A percentile compares a stretch with the other conserved stretches of the same genome.
These are phyloP conservation scores for Nixonia krombeini DNA, from an alignment of 1,140 invertebrate species.

Conservation along the genomic window DNA sequence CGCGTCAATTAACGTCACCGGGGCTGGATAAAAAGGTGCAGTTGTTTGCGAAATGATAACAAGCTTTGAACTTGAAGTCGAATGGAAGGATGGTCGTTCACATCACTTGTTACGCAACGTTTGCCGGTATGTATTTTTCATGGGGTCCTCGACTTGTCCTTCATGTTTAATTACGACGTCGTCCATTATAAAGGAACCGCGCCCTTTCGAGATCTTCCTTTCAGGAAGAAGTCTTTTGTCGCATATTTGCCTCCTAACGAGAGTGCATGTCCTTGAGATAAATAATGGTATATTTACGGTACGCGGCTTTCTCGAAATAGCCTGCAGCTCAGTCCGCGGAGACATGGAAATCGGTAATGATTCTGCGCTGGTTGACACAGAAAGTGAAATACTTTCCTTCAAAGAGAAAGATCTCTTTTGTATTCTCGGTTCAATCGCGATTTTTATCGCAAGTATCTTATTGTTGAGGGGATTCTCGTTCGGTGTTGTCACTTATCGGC, in stretches of 20 bases:
- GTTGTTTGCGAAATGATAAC: too few species aligned
- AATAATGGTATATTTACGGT: constrained; percentile 52
- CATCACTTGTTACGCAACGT: constrained; percentile 20
- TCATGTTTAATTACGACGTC: constrained; percentile 56
- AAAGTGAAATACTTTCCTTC: too few species aligned
- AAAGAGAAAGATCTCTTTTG: too few species aligned
- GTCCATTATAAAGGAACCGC: constrained; percentile 44
- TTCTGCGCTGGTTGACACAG: too few species aligned
- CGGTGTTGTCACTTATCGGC: too few species aligned
- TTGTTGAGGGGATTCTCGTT: too few species aligned
- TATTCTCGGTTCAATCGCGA: neutral
- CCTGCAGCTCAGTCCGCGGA: neutral
- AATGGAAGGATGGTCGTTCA: too few species aligned
- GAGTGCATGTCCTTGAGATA: constrained; percentile 56
- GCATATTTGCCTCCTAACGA: constrained; percentile 60
- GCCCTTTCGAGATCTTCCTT: constrained; percentile 22
- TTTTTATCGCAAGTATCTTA: too few species aligned
- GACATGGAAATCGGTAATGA: too few species aligned
- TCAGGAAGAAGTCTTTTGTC: constrained; percentile 56
- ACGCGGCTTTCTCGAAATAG: constrained; percentile 34
- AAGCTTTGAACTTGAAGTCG: too few species aligned
- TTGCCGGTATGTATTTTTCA: constrained; percentile 23
- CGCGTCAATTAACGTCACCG: too few species aligned
- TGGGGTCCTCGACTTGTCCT: constrained; percentile 21
- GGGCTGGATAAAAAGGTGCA: too few species aligned